A percentile compares a stretch with the other conserved stretches of the same genome.
phyloP scores from a whole-genome alignment of 2,113 vertebrate species.

The Alethe diademata region DNA sequence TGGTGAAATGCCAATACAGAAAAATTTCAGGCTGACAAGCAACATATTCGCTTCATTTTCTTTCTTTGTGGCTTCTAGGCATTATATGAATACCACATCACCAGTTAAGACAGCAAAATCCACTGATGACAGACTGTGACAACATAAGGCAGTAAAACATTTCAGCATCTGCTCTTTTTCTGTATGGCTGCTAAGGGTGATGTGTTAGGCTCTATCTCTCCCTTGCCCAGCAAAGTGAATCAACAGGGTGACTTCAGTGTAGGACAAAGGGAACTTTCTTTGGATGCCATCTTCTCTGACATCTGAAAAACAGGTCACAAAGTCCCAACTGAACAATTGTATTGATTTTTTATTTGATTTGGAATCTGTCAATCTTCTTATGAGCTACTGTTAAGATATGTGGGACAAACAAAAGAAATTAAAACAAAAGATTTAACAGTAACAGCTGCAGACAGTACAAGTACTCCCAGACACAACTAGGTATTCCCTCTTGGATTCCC shows the following conservation, averaged over 20 bases:
- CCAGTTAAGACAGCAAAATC: slow-evolving; percentile 46
- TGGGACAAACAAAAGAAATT: background rate
- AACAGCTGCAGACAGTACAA: background rate
- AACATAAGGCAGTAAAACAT: slow-evolving; percentile 41
- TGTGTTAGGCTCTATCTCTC: background rate
- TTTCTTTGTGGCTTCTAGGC: slow-evolving; percentile 34
- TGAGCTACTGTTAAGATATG: background rate
- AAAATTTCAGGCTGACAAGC: slow-evolving; percentile 36
- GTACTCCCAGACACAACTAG: background rate
- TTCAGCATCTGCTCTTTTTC: slow-evolving; percentile 39
- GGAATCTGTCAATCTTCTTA: background rate
- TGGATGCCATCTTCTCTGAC: background rate
- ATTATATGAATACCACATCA: slow-evolving; percentile 3
- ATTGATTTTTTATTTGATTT: background rate
- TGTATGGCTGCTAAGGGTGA: background rate
- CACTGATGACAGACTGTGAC: slow-evolving; percentile 25
- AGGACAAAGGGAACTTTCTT: background rate
- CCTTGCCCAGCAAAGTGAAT: background rate
- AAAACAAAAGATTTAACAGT: background rate
- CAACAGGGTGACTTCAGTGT: background rate
- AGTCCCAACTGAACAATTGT: background rate
- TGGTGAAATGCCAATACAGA: slow-evolving; percentile 32
- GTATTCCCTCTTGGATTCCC: background rate
- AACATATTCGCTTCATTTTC: slow-evolving; percentile 29
- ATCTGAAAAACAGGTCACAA: background rate